Evolutionary conservation across 2,888 invertebrate genomes (phyloP).

Genomic region (Caenorhabditis virilis): DNA sequence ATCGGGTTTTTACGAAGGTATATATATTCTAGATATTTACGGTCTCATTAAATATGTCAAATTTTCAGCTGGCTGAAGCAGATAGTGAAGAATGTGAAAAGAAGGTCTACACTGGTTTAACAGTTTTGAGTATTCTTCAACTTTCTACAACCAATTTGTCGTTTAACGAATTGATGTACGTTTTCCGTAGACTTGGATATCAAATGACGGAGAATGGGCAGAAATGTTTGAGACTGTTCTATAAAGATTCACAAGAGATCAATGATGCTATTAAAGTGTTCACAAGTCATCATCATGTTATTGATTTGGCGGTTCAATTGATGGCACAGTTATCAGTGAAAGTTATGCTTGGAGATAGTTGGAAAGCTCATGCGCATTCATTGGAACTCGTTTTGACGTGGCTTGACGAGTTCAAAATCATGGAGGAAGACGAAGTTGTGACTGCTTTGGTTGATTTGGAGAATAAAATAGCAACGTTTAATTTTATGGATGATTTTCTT

Average conservation of each 20-base stretch:
- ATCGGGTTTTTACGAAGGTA: not conserved
- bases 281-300: not conserved
- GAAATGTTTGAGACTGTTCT: not conserved
- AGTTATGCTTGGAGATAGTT: not conserved
- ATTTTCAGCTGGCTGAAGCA: not conserved
- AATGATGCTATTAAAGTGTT: not conserved
- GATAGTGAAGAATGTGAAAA: not conserved
- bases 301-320: not conserved
- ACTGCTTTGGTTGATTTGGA: not conserved
- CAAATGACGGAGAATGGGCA: not conserved
- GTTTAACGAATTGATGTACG: slow-evolving; percentile 4
- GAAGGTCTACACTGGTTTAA: not conserved
- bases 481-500: not conserved
- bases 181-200: slow-evolving; percentile 4
- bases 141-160: not conserved
- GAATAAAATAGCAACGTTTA: not conserved
- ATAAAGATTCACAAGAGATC: not conserved
- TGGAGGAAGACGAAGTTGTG: not conserved
- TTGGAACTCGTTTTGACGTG: not conserved
- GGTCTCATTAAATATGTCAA: too few relatives aligned
- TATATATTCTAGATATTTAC: too few relatives aligned
- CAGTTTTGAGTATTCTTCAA: not conserved
- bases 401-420: not conserved
- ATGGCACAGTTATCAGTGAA: not conserved
- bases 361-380: slow-evolving; percentile 2